Evolutionary conservation across 2,888 invertebrate genomes (phyloP).

Genomic region (Tinea trinotella): DNA sequence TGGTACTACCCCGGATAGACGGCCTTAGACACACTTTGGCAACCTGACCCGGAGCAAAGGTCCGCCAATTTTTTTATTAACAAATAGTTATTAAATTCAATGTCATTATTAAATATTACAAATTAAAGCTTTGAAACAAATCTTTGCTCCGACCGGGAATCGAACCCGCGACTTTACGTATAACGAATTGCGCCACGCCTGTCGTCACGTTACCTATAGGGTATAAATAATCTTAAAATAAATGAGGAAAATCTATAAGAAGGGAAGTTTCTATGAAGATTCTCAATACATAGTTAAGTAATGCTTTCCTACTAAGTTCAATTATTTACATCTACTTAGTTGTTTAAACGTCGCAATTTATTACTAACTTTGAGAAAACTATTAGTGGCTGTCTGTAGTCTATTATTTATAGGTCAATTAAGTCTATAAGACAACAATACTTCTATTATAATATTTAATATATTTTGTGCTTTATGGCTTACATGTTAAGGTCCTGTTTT

Average conservation of each 20-base stretch:
- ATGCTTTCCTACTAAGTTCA: background rate
- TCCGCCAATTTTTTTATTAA: too few relatives aligned
- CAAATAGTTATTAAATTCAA: too few relatives aligned
- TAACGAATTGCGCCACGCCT: too few relatives aligned
- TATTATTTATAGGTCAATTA: slow-evolving; percentile 18
- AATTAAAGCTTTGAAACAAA: too few relatives aligned
- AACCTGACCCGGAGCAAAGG: too few relatives aligned
- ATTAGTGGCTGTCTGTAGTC: slow-evolving; percentile 7
- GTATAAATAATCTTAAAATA: too few relatives aligned
- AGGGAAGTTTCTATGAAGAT: background rate
- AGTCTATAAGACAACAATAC: background rate
- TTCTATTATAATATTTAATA: background rate
- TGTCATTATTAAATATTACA: too few relatives aligned
- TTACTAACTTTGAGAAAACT: slow-evolving; percentile 13
- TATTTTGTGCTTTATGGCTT: background rate
- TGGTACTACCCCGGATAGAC: too few relatives aligned
- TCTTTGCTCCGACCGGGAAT: too few relatives aligned
- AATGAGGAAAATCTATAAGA: background rate
- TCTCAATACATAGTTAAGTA: background rate
- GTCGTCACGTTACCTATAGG: too few relatives aligned
- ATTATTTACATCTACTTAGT: slow-evolving; percentile 10
- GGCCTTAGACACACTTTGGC: too few relatives aligned
- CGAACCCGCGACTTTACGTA: too few relatives aligned
- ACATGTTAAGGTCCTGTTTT: background rate
- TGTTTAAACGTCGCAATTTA: slow-evolving; percentile 10